Conservation (phyloP, 2,113 vertebrate species). For the Lichenostomus cassidix region DNA sequence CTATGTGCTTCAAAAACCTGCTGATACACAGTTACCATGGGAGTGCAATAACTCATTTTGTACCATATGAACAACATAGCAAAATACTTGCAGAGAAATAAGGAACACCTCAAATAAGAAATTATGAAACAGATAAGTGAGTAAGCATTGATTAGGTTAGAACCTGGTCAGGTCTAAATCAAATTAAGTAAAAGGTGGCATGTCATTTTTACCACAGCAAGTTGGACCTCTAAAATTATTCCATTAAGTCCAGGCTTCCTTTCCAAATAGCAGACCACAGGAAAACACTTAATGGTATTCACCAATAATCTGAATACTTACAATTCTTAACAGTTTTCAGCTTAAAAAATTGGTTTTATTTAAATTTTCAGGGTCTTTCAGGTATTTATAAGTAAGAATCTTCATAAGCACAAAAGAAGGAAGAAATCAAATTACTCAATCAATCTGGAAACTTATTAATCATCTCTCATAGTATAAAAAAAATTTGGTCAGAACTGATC, state of each 20-base stretch:
- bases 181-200: not conserved
- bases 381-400: not conserved
- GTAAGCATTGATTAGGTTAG: not conserved
- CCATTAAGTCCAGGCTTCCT: not conserved
- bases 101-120: not conserved
- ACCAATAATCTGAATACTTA: not conserved
- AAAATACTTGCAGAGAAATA: not conserved
- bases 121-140: not conserved
- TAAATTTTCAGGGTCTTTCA: not conserved
- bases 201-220: not conserved
- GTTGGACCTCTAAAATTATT: not conserved
- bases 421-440: not conserved
- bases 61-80: not conserved
- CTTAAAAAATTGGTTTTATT: not conserved
- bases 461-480: not conserved
- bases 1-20: not conserved
- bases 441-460: not conserved
- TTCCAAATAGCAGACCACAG: not conserved
- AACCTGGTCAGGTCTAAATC: not conserved
- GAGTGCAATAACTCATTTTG: not conserved
- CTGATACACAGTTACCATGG: rapidly evolving
- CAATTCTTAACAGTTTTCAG: not conserved
- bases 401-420: not conserved
- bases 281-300: not conserved
- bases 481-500: not conserved